Evolutionary conservation across 2,888 invertebrate genomes (phyloP).

Genomic region (Erebia palarica): DNA sequence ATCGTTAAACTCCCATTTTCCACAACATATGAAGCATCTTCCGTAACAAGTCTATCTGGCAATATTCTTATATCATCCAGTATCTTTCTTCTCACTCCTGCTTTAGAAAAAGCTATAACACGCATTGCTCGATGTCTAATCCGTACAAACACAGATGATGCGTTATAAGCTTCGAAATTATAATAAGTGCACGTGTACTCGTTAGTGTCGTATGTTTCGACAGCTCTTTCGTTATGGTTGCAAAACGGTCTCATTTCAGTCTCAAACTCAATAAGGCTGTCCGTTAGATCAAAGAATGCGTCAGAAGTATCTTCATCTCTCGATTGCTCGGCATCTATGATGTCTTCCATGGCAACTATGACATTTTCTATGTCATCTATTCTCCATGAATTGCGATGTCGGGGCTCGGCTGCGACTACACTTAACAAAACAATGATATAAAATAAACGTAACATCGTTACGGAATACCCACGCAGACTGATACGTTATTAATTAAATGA

Average conservation of each 20-base stretch:
- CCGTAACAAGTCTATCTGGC: background rate
- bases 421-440: background rate
- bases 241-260: background rate
- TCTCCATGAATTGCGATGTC: too few species aligned
- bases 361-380: too few species aligned
- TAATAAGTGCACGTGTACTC: slow-evolving; percentile 6
- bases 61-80: slow-evolving; percentile 15
- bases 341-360: too few species aligned
- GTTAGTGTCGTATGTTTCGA: slow-evolving; percentile 1
- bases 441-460: slow-evolving; percentile 10
- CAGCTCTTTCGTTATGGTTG: slow-evolving; percentile 4
- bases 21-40: background rate
- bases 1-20: background rate
- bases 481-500: background rate
- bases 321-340: too few species aligned
- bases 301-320: slow-evolving; percentile 2
- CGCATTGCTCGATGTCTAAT: slow-evolving; percentile 16
- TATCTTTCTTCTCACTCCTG: background rate
- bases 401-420: background rate
- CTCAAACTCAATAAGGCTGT: background rate
- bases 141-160: background rate
- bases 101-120: slow-evolving; percentile 8
- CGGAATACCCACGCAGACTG: background rate
- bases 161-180: background rate
- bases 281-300: background rate